phyloP scores from a whole-genome alignment of 1,140 invertebrate genomes.

The Nomia melanderi region DNA sequence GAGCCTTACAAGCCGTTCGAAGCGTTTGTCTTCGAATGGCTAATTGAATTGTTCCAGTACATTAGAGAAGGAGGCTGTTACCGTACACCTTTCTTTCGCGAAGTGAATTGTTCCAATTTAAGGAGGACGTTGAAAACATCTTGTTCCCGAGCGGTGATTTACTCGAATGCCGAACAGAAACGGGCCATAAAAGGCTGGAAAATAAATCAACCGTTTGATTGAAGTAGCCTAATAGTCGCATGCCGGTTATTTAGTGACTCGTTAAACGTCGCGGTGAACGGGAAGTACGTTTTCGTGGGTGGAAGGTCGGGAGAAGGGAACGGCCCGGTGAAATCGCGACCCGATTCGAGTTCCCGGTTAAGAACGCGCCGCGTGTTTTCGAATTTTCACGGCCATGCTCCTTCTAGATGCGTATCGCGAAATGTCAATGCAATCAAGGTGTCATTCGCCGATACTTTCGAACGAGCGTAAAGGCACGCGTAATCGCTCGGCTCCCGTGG shows the following conservation, averaged over 20 bases:
- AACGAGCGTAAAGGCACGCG: constrained; percentile 9
- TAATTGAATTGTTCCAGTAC: too few relatives aligned
- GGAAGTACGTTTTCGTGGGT: not conserved
- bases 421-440: constrained; percentile 24
- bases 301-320: not conserved
- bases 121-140: too few relatives aligned
- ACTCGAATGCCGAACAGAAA: not conserved
- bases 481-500: not conserved
- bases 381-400: not conserved
- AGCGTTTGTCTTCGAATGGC: too few relatives aligned
- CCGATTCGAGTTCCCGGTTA: not conserved
- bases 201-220: not conserved
- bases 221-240: not conserved
- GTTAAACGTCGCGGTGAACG: not conserved
- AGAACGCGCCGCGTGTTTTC: constrained; percentile 13
- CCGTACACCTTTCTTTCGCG: too few relatives aligned
- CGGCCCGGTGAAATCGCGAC: not conserved
- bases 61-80: too few relatives aligned
- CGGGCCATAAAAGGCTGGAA: not conserved
- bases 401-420: not conserved
- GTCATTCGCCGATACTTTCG: constrained; percentile 16
- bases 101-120: too few relatives aligned
- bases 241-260: constrained; percentile 12
- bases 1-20: too few relatives aligned
- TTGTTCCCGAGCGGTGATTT: too few relatives aligned